Evolutionary conservation across 2,888 invertebrate species (phyloP), one percentile per base, ranked within the genome.

Genomic region (Encarsia formosa): DNA sequence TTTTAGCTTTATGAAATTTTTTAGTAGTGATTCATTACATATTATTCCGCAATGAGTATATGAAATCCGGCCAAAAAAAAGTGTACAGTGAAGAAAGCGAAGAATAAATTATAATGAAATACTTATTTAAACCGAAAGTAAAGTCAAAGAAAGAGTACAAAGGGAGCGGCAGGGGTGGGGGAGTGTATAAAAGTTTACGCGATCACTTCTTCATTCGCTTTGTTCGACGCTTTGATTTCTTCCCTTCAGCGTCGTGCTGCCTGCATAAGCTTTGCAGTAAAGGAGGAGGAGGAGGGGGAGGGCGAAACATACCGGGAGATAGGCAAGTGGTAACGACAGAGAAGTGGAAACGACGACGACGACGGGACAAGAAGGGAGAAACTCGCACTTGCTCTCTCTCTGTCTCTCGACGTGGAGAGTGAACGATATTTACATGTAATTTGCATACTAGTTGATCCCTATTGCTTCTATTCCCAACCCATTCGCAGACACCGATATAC

Each of bases 391-490:
- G n/a, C n/a, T n/a, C 65, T 64, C 49, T 44, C 52, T 53, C 45
- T 57, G 63, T 63, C 62, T n/a, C n/a, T n/a, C n/a, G n/a, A n/a
- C n/a, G n/a, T n/a, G 68, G 66, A 71, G 71, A 73, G 70, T 70
- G 73, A 71, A 66, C 68, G 71, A 72, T 74, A 74, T 74, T 74
- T 74, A 73, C 73, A 74, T 74, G 68, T 66, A 66, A 74, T 74
- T 74, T 73, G 73, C 74, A 74, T 74, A 74, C 73, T 73, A 74
- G 74, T 74, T 74, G 74, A 74, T 74, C 74, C 73, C 72, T 74
- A 74, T 73, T 73, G 73, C 73, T 73, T 71, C 73, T 71, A 73
- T 71, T 69, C 72, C 69, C 66, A 70, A 69, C 71, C 54, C 66
- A 72, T 67, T 64, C 70, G 48, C 54, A 64, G 65, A 65, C 66